Conservation (phyloP, 35 echinoderm and acorn worm genomes). For the Ophioderma brevispina region DNA sequence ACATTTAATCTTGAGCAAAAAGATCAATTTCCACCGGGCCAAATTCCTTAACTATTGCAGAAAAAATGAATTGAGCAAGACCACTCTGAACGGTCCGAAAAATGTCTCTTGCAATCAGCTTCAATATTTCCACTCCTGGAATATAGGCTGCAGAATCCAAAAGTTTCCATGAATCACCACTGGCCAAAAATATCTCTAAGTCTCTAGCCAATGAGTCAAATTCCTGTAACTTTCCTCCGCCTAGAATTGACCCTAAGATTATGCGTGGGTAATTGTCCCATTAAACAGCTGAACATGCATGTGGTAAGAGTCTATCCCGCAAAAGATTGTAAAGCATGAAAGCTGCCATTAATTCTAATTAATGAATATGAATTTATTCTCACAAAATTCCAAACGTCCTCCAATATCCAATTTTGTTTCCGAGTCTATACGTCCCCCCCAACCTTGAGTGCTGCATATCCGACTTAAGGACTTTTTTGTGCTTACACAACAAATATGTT, state of each 20-base stretch:
- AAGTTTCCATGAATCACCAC: not conserved
- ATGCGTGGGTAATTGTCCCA: not conserved
- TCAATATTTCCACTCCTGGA: not conserved
- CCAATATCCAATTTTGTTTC: not conserved
- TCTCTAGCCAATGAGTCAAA: not conserved
- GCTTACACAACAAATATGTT: not conserved
- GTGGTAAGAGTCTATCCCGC: not conserved
- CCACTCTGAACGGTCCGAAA: not conserved
- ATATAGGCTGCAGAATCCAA: not conserved
- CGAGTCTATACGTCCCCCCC: conserved; percentile 9
- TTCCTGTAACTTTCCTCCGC: not conserved
- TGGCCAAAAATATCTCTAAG: too few species aligned
- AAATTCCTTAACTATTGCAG: not conserved
- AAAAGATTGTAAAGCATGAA: not conserved
- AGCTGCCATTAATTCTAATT: not conserved
- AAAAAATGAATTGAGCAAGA: not conserved
- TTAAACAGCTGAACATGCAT: not conserved
- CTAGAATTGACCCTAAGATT: not conserved
- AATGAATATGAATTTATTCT: not conserved
- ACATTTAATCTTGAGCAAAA: not conserved
- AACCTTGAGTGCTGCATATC: conserved; percentile 40
- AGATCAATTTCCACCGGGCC: not conserved
- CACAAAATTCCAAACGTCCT: not conserved
- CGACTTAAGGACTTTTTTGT: conserved; percentile 5
- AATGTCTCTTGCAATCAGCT: not conserved